Evolutionary conservation across 2,888 invertebrate species (phyloP), one percentile per base, ranked within the genome.

Genomic region (Marronus borbonicus): DNA sequence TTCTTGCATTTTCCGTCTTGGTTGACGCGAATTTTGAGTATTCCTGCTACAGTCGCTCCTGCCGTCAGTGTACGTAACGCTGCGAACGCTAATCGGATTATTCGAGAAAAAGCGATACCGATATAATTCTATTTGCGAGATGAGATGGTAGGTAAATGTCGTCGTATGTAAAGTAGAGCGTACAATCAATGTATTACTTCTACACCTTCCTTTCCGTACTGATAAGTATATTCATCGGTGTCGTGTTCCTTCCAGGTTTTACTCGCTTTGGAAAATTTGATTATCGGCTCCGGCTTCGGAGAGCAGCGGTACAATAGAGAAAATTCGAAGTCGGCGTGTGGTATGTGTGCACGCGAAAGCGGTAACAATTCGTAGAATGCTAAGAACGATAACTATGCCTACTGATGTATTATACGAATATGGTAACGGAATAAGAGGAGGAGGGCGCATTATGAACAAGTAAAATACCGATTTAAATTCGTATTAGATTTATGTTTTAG

Each of bases 81-180:
- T 50, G 28, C 24, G 49, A 68, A 68, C 68, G n/a, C 62, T 62
- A 62, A 62, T 28, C 24, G 50, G 50, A 68, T 68, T 68, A 68
- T 24, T 14, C 24, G 50, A 68, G 49, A 62, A 28, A 62, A 62
- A 62, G 44, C 58, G 36, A 39, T 55, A 50, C 58, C 39, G 72
- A 72, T 72, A 72, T 72, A 72, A 72, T 72, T 72, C 58, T 36
- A 58, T 39, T 72, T 72, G 58, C n/a, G 17, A 58, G 55, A 69
- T 44, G 50, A 72, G 58, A 20, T 72, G 66, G 39, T 17, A 3
- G 17, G 58, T 44, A 72, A 60, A 72, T 72, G 20, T 39, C 58
- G 36, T 24, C 52, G 52, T 31, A 14, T 52, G 65, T 20, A 49
- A 24, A 49, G 31, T 31, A 28, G 28, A 24, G 14, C 7, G 24